Conservation (phyloP, 2,888 invertebrate species). For the Yponomeuta sedellus region DNA sequence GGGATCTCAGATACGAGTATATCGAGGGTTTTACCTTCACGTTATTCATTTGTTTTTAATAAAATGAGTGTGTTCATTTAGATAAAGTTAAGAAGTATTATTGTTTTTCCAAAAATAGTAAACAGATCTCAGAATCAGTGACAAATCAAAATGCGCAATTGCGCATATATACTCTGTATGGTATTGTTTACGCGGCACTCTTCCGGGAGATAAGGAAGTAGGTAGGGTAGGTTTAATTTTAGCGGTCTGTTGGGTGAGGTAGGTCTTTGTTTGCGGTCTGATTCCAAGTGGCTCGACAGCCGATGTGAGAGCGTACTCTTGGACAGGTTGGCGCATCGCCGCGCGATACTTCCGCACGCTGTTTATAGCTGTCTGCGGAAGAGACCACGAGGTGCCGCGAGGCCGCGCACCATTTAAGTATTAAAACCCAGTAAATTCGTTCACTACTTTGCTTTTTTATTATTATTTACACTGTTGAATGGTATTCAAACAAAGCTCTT, state of each 20-base stretch:
- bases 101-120: background rate
- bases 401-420: slow-evolving; percentile 6
- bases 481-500: slow-evolving; percentile 23
- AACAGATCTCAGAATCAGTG: background rate
- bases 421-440: slow-evolving; percentile 6
- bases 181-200: slow-evolving; percentile 25
- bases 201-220: slow-evolving; percentile 59
- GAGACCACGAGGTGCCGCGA: slow-evolving; percentile 37
- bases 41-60: background rate
- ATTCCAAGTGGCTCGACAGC: background rate
- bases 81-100: background rate
- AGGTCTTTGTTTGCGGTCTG: slow-evolving; percentile 21
- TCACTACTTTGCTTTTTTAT: slow-evolving; percentile 30
- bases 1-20: background rate
- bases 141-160: background rate
- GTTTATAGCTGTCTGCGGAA: slow-evolving; percentile 65
- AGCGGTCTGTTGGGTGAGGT: background rate
- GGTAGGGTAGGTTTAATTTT: slow-evolving; percentile 31
- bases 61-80: background rate
- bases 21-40: background rate
- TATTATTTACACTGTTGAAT: slow-evolving; percentile 23
- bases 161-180: background rate
- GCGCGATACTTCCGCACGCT: slow-evolving; percentile 52
- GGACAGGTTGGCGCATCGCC: background rate
- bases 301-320: background rate